phyloP scores from a whole-genome alignment of 2,797 vertebrate genomes.

The Siniperca undulata region DNA sequence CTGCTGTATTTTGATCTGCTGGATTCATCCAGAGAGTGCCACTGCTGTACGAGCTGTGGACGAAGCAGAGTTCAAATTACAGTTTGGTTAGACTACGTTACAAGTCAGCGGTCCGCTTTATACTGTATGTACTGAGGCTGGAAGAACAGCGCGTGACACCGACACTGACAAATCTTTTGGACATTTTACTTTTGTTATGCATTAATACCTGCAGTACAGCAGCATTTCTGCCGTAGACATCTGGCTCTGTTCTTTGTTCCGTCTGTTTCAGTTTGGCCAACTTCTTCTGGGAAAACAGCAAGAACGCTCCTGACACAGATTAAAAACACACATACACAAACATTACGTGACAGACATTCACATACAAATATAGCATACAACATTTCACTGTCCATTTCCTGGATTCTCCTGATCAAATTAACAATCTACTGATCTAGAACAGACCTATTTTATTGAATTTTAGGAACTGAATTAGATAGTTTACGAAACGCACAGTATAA shows the following conservation, averaged over 20 bases:
- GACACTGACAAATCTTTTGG: too few relatives aligned
- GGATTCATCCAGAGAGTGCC: slow-evolving; percentile 87
- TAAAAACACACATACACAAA: slow-evolving; percentile 8
- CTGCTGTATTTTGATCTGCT: slow-evolving; percentile 86
- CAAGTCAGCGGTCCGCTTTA: not conserved
- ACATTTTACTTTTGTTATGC: not conserved
- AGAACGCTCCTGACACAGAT: slow-evolving; percentile 85
- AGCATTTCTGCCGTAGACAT: slow-evolving; percentile 76
- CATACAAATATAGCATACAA: not conserved
- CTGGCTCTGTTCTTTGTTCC: slow-evolving; percentile 21
- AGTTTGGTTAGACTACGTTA: not conserved
- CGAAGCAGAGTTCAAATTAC: not conserved
- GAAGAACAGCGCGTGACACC: not conserved
- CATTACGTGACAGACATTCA: not conserved
- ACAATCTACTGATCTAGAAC: not conserved
- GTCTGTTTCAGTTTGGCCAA: slow-evolving; percentile 81
- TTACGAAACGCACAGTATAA: not conserved
- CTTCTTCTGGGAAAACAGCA: slow-evolving; percentile 92
- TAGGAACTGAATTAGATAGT: not conserved
- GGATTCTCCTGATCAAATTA: not conserved
- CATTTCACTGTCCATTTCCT: not conserved
- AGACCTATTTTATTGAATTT: not conserved
- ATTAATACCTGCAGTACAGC: slow-evolving; percentile 84
- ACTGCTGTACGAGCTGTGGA: slow-evolving; percentile 88
- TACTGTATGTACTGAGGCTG: not conserved